Conservation (phyloP, 2,797 vertebrate genomes). For the Aphelocoma californica region DNA sequence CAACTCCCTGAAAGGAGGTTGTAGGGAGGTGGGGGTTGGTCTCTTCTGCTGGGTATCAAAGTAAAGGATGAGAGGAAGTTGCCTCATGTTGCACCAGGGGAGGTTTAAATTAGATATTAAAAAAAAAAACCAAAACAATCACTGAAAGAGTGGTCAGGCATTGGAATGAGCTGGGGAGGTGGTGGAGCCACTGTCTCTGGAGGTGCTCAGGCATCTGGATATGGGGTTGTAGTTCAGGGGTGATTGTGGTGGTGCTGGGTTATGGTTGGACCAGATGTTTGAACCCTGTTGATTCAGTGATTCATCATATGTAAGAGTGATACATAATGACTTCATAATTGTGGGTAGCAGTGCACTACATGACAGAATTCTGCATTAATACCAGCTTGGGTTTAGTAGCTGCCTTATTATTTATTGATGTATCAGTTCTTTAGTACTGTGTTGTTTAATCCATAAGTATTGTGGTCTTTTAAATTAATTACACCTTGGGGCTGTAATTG, state of each 20-base stretch:
- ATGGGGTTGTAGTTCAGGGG: background rate
- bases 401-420: background rate
- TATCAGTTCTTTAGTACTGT: background rate
- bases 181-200: background rate
- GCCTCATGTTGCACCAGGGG: background rate
- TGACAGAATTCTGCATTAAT: background rate
- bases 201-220: background rate
- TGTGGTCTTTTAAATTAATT: background rate
- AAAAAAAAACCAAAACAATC: too few species aligned
- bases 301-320: background rate
- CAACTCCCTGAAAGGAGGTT: background rate
- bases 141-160: background rate
- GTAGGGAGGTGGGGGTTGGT: background rate
- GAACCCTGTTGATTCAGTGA: background rate
- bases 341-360: background rate
- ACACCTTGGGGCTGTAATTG: fast-evolving
- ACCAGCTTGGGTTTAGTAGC: background rate
- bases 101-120: background rate
- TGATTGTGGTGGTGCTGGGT: background rate
- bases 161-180: background rate
- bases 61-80: background rate
- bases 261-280: too few species aligned
- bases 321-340: background rate
- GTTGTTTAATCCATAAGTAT: background rate
- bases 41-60: background rate